A percentile compares a stretch with the other conserved stretches of the same genome.
Conservation (phyloP, 2,113 vertebrate genomes). For the Arvicanthis niloticus region DNA sequence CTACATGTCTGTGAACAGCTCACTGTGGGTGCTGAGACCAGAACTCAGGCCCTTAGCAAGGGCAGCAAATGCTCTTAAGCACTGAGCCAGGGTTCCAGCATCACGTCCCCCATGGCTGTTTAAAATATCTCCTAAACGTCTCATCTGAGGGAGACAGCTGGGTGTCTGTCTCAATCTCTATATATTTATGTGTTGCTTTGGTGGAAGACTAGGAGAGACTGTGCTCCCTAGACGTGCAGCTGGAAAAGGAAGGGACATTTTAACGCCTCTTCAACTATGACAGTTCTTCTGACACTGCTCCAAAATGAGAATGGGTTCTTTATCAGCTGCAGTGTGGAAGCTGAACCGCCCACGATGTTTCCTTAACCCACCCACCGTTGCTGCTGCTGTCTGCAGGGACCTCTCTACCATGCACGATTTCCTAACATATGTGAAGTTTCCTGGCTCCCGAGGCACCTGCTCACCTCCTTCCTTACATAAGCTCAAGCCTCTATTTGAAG, state of each 20-base stretch:
- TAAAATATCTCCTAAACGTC: not conserved
- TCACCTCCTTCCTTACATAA: not conserved
- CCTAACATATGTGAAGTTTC: not conserved
- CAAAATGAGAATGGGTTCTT: not conserved
- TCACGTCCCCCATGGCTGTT: not conserved
- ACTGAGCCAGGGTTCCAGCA: not conserved
- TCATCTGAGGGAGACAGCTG: not conserved
- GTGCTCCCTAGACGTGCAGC: not conserved
- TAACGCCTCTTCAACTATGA: not conserved
- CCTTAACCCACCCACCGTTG: not conserved
- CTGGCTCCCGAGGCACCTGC: not conserved
- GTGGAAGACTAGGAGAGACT: not conserved
- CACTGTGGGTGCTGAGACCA: not conserved
- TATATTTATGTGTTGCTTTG: not conserved
- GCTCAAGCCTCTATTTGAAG: not conserved
- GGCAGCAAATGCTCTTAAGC: not conserved
- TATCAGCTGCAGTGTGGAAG: not conserved
- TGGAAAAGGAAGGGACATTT: not conserved
- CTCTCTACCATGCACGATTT: not conserved
- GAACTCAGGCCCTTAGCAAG: not conserved
- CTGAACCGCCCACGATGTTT: not conserved
- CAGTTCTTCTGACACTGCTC: not conserved
- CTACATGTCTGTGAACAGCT: not conserved
- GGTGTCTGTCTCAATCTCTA: not conserved
- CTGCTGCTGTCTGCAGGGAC: not conserved